Evolutionary conservation across 2,888 invertebrate species (phyloP).

Genomic region (Beris morrisii): DNA sequence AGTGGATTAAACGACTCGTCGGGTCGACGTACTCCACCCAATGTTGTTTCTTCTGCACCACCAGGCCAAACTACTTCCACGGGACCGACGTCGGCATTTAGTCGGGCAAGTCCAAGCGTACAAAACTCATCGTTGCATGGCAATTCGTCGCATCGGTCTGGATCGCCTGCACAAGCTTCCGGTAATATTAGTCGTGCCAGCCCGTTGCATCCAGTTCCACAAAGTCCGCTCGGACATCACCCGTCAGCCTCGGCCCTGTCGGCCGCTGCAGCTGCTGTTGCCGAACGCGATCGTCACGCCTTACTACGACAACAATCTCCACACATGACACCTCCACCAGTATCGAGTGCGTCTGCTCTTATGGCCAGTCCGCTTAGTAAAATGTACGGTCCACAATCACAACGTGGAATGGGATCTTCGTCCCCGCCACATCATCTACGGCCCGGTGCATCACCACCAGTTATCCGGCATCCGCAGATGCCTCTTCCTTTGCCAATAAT

Average conservation of each 20-base stretch:
- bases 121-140: conserved; percentile 46
- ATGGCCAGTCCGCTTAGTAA: conserved; percentile 57
- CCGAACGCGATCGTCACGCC: conserved; percentile 56
- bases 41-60: conserved; percentile 46
- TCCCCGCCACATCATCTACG: conserved; percentile 53
- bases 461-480: conserved; percentile 58
- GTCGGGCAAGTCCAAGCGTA: conserved; percentile 57
- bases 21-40: conserved; percentile 54
- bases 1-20: conserved; percentile 41
- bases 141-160: conserved; percentile 51
- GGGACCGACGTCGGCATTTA: conserved; percentile 55
- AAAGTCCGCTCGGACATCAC: conserved; percentile 55
- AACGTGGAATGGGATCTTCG: conserved; percentile 56
- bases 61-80: conserved; percentile 48
- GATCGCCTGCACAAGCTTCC: conserved; percentile 49
- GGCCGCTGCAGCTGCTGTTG: conserved; percentile 56
- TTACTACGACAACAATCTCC: conserved; percentile 56
- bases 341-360: conserved; percentile 55
- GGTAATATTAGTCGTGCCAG: conserved; percentile 54
- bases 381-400: conserved; percentile 53
- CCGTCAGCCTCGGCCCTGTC: conserved; percentile 55
- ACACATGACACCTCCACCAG: conserved; percentile 57
- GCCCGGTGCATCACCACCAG: conserved; percentile 60
- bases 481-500: conserved; percentile 55
- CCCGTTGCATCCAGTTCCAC: conserved; percentile 57